A percentile compares a stretch with the other conserved stretches of the same genome.
These are phyloP conservation scores for Laupala kohalensis DNA, from an alignment of 1,140 invertebrate species.

Conservation along the genomic window DNA sequence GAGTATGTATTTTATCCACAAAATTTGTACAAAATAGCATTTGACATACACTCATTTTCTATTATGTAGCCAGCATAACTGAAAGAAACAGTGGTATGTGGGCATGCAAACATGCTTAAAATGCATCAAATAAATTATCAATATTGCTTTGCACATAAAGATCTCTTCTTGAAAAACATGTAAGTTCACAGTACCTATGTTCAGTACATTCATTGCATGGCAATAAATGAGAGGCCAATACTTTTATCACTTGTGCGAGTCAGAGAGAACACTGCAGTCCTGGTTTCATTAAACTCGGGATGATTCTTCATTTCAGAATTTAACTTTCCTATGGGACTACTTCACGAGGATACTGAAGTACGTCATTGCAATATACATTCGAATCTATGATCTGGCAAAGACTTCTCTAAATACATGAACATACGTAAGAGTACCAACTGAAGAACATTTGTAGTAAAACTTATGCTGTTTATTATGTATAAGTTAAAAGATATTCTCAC, in stretches of 20 bases:
- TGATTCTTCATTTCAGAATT: background rate
- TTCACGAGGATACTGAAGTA: background rate
- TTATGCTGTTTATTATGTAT: too few species aligned
- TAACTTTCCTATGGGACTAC: background rate
- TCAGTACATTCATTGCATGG: background rate
- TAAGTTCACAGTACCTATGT: background rate
- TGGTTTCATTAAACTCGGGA: background rate
- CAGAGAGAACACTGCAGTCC: background rate
- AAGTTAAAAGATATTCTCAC: too few species aligned
- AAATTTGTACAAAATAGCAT: background rate
- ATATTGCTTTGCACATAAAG: background rate
- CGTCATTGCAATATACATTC: background rate
- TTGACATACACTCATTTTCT: background rate
- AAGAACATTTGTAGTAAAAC: too few species aligned
- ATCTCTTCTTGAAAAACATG: background rate
- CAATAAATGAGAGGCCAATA: background rate
- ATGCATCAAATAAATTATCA: background rate
- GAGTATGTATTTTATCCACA: background rate
- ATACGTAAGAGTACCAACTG: too few species aligned
- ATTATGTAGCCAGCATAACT: background rate
- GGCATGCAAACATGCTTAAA: background rate
- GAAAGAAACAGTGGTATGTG: background rate
- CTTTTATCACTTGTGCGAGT: background rate
- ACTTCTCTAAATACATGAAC: too few species aligned
- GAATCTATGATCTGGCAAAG: background rate